Conservation (phyloP, 2,797 vertebrate genomes). For the Neostethus bicornis region DNA sequence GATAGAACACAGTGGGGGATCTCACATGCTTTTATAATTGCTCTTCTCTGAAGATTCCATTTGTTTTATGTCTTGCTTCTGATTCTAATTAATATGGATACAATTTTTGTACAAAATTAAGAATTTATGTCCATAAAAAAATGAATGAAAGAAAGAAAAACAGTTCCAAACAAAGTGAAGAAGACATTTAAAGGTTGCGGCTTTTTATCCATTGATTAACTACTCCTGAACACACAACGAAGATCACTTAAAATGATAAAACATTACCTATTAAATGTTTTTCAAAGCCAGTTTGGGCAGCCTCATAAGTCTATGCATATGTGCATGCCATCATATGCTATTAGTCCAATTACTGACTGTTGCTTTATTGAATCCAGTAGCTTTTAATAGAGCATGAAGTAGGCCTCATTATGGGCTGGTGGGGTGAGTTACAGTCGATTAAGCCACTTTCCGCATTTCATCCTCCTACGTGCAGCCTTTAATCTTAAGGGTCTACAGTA, state of each 20-base stretch:
- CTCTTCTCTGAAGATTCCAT: conserved; percentile 54
- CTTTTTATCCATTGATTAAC: too few species aligned
- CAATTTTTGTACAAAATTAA: conserved; percentile 46
- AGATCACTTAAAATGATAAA: conserved; percentile 48
- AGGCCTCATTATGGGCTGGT: conserved; percentile 71
- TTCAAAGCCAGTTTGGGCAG: conserved; percentile 47
- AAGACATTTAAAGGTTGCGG: too few species aligned
- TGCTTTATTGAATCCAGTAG: conserved; percentile 75
- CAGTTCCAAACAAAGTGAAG: conserved; percentile 1
- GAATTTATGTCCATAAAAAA: conserved; percentile 31
- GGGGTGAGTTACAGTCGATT: conserved; percentile 73
- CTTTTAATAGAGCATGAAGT: conserved; percentile 80
- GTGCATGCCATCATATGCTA: conserved; percentile 50
- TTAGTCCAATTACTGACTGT: conserved; percentile 73
- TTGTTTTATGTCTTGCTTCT: conserved; percentile 16
- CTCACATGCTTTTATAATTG: conserved; percentile 53
- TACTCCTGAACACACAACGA: conserved; percentile 47
- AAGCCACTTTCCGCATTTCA: conserved; percentile 68
- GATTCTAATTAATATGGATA: conserved; percentile 57
- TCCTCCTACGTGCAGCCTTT: conserved; percentile 73
- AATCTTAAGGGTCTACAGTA: conserved; percentile 62
- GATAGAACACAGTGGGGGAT: conserved; percentile 44
- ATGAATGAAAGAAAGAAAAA: neutral
- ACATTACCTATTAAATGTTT: conserved; percentile 46
- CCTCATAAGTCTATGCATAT: conserved; percentile 59